phyloP scores from a whole-genome alignment of 2,797 vertebrate species.

The Lophius americanus region DNA sequence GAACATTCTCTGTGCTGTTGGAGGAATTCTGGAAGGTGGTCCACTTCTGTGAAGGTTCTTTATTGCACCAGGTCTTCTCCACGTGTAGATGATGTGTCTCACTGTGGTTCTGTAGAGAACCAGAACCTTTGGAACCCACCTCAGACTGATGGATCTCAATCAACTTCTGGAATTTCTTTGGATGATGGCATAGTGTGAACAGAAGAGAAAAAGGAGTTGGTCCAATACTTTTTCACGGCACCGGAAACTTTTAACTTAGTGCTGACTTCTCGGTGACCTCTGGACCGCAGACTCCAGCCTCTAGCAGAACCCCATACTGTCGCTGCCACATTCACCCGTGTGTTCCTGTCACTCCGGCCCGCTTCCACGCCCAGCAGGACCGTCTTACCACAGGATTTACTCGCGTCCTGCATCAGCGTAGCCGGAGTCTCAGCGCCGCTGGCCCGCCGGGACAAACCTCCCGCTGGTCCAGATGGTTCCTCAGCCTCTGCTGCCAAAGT shows the following conservation, averaged over 20 bases:
- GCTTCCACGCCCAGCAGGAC: constrained; percentile 20
- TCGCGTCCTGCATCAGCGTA: constrained; percentile 1
- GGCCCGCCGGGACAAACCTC: constrained; percentile 51
- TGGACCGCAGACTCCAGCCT: background rate
- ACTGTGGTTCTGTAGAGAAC: too few species aligned
- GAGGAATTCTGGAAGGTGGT: too few species aligned
- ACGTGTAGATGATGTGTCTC: too few species aligned
- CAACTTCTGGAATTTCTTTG: too few species aligned
- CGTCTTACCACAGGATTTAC: background rate
- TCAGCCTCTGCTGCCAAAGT: constrained; percentile 50
- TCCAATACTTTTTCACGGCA: too few species aligned
- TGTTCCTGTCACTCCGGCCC: constrained; percentile 18
- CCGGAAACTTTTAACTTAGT: background rate
- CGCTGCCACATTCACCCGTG: constrained; percentile 5
- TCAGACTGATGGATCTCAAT: too few species aligned
- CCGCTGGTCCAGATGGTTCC: constrained; percentile 67
- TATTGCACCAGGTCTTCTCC: too few species aligned
- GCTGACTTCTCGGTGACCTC: constrained; percentile 5
- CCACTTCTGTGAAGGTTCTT: too few species aligned
- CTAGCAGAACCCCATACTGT: constrained; percentile 1
- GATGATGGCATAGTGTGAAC: too few species aligned
- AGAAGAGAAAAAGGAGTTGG: too few species aligned
- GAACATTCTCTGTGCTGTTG: too few species aligned
- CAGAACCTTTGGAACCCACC: too few species aligned
- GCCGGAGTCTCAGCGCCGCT: constrained; percentile 12